Conservation (phyloP, 2,113 vertebrate species). For the Drymodes brunneopygia region DNA sequence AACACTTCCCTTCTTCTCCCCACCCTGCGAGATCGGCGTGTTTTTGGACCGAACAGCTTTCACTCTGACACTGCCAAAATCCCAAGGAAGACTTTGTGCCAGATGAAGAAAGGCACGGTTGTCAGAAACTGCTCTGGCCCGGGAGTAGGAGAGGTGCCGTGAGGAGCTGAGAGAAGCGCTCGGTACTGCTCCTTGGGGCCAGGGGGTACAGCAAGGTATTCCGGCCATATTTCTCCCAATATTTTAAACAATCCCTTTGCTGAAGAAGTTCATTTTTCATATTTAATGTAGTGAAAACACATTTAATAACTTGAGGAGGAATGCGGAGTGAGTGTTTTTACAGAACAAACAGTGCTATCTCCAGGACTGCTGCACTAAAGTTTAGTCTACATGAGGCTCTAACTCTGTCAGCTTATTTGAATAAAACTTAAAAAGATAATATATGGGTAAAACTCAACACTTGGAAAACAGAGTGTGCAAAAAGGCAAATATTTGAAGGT, state of each 20-base stretch:
- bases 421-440: constrained; percentile 56
- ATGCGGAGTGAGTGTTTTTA: constrained; percentile 25
- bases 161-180: neutral
- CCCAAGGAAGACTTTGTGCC: constrained; percentile 34
- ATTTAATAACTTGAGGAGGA: constrained; percentile 50
- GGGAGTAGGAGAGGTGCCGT: neutral
- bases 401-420: constrained; percentile 43
- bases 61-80: neutral
- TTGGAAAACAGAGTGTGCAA: constrained; percentile 26
- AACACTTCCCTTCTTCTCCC: constrained; percentile 31
- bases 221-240: neutral
- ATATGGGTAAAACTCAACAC: constrained; percentile 37
- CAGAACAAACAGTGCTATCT: constrained; percentile 60
- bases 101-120: constrained; percentile 17
- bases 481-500: constrained; percentile 63
- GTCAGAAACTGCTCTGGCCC: neutral
- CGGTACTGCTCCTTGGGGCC: neutral
- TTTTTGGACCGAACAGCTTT: neutral
- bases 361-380: constrained; percentile 15
- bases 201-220: neutral
- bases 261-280: constrained; percentile 55
- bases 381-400: constrained; percentile 46
- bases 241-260: constrained; percentile 24
- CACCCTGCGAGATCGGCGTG: neutral
- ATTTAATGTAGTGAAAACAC: constrained; percentile 64